Conservation (phyloP, 2,113 vertebrate genomes). For the Crotalus viridis region DNA sequence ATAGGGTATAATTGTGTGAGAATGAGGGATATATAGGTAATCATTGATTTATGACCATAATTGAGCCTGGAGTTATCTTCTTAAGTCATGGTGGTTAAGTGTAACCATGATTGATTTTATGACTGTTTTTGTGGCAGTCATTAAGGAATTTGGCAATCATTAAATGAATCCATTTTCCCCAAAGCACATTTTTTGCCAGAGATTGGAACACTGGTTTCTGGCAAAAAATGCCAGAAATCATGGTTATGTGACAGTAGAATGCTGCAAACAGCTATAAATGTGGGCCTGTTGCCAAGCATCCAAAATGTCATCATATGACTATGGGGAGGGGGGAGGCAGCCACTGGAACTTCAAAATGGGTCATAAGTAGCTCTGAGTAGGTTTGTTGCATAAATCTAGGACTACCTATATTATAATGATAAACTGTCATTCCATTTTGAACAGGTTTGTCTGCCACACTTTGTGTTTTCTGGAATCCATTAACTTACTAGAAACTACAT, state of each 20-base stretch:
- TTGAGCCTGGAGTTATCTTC: background rate
- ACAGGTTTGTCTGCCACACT: conserved; percentile 4
- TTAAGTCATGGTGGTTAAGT: background rate
- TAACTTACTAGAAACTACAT: background rate
- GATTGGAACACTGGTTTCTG: background rate
- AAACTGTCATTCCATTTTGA: background rate
- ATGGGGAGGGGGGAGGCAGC: background rate
- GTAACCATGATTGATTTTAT: background rate
- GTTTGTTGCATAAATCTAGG: background rate
- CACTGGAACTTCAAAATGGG: background rate
- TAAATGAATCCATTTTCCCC: background rate
- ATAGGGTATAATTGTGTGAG: conserved; percentile 21
- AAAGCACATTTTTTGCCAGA: background rate
- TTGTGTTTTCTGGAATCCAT: background rate
- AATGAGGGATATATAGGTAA: conserved; percentile 1
- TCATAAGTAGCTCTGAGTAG: background rate
- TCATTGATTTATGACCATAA: background rate
- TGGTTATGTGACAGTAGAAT: background rate
- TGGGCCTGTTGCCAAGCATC: background rate
- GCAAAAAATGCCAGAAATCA: background rate
- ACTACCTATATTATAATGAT: conserved; percentile 4
- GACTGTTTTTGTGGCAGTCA: background rate
- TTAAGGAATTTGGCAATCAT: background rate
- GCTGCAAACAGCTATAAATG: background rate
- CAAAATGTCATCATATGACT: background rate